Evolutionary conservation across 2,797 vertebrate species (phyloP).

Genomic region (Meda fulgida): DNA sequence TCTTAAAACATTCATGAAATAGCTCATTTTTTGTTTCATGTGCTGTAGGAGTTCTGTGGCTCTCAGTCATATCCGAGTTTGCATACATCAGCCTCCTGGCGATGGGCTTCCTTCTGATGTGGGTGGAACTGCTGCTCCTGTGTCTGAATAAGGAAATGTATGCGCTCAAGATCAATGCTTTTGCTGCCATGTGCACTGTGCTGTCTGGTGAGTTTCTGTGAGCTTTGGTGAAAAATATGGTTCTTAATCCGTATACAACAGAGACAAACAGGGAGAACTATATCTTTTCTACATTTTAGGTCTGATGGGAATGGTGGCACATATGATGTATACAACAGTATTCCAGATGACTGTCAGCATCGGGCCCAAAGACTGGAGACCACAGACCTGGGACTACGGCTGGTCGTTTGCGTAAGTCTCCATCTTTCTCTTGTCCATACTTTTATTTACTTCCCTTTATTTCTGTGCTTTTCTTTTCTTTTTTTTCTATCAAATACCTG

Average conservation of each 20-base stretch:
- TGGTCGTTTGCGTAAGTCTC: constrained; percentile 82
- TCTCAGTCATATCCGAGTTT: constrained; percentile 81
- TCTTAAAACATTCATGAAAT: neutral
- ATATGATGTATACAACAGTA: constrained; percentile 85
- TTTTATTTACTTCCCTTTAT: neutral
- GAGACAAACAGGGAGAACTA: neutral
- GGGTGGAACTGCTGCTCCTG: constrained; percentile 78
- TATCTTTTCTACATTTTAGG: constrained; percentile 63
- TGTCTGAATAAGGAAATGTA: constrained; percentile 82
- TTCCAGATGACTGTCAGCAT: constrained; percentile 84
- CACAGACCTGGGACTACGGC: constrained; percentile 82
- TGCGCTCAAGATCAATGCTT: constrained; percentile 86
- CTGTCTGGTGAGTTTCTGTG: constrained; percentile 75
- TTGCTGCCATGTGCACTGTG: constrained; percentile 84
- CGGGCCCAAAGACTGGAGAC: constrained; percentile 83
- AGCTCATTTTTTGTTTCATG: neutral
- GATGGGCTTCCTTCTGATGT: constrained; percentile 86
- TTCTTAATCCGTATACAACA: neutral
- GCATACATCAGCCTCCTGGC: constrained; percentile 82
- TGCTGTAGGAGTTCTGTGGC: constrained; percentile 77
- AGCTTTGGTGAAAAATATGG: neutral
- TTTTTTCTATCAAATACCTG: neutral
- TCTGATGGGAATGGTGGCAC: constrained; percentile 84
- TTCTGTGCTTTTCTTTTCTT: neutral
- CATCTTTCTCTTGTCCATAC: neutral